Conservation (phyloP, 2,113 vertebrate genomes). For the Vanacampus margaritifer region DNA sequence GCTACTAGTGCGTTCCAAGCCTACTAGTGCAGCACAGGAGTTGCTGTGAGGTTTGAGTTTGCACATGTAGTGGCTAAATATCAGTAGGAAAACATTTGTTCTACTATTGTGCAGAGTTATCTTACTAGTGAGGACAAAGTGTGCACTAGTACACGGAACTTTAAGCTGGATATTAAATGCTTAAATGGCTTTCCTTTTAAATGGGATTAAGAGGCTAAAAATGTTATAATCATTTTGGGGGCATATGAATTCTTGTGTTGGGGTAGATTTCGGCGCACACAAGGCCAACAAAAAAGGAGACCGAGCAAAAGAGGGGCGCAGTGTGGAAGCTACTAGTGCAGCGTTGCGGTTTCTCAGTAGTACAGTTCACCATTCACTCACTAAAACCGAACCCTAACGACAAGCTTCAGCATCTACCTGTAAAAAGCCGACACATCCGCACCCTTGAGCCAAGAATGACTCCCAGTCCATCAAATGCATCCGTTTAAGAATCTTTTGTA, state of each 20-base stretch:
- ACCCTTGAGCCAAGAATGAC: conserved; percentile 31
- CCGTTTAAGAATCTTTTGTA: conserved; percentile 62
- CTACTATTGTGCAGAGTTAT: not conserved
- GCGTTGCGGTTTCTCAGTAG: conserved; percentile 61
- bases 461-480: conserved; percentile 53
- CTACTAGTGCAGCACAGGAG: not conserved
- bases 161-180: not conserved
- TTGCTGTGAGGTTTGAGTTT: too few relatives aligned
- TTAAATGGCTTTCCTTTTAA: not conserved
- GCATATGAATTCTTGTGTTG: not conserved
- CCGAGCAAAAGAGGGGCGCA: conserved; percentile 16
- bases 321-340: conserved; percentile 35
- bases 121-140: not conserved
- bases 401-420: conserved; percentile 27
- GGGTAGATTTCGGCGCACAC: not conserved
- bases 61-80: too few relatives aligned
- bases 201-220: not conserved
- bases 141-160: not conserved
- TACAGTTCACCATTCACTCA: conserved; percentile 49
- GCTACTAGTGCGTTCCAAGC: too few relatives aligned
- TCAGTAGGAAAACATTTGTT: not conserved
- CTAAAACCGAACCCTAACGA: conserved; percentile 18
- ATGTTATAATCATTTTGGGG: not conserved
- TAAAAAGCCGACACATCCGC: conserved; percentile 42
- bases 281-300: conserved; percentile 29